Percentiles rank a stretch among this genome's conserved stretches.
Evolutionary conservation across 2,797 vertebrate species (phyloP).

Genomic region (Manis pentadactyla): DNA sequence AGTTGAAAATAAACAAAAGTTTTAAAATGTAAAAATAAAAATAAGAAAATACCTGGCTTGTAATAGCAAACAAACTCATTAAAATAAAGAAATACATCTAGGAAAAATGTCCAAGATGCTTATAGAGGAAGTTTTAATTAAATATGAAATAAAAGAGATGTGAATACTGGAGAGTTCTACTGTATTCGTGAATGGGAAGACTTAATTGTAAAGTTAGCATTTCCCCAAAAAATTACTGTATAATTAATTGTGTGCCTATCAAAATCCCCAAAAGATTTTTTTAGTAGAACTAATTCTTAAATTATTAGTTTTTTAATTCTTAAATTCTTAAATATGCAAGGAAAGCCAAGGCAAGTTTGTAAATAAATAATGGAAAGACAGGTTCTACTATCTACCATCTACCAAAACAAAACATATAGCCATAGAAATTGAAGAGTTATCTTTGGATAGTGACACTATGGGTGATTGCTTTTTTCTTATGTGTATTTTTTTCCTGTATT

Average conservation of each 20-base stretch:
- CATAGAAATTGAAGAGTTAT: background rate
- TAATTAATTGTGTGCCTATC: background rate
- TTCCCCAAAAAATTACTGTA: background rate
- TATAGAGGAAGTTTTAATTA: background rate
- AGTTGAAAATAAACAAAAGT: background rate
- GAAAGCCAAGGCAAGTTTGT: background rate
- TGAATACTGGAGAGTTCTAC: background rate
- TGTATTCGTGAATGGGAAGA: background rate
- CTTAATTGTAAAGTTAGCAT: background rate
- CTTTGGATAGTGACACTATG: background rate
- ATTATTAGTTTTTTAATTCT: background rate
- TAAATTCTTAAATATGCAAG: background rate
- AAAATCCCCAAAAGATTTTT: background rate
- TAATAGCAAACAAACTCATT: background rate
- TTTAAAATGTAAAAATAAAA: slow-evolving; percentile 15
- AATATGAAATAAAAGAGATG: background rate
- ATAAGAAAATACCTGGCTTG: background rate
- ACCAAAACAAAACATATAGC: background rate
- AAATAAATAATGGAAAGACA: background rate
- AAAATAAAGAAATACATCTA: background rate
- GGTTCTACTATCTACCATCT: too few relatives aligned
- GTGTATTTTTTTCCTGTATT: background rate
- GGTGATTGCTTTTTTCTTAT: background rate
- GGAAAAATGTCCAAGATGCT: slow-evolving; percentile 24
- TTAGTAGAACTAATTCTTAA: background rate